These are phyloP conservation scores for Drosophila simulans DNA, from an alignment of 1,140 invertebrate genomes.

Conservation along the genomic window DNA sequence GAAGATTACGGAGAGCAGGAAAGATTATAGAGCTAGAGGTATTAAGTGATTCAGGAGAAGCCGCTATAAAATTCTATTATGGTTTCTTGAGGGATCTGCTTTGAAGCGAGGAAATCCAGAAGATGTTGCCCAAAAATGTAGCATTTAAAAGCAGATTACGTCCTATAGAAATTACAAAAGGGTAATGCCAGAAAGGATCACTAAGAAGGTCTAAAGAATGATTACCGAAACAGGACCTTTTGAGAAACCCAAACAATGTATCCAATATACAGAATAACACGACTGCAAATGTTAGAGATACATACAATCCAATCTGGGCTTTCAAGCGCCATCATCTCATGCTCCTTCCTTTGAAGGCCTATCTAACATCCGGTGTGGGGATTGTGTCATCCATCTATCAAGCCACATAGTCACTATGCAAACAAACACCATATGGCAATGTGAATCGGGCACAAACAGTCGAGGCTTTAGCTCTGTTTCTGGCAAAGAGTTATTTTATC, in stretches of 20 bases:
- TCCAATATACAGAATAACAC: not conserved
- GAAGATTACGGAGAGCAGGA: not conserved
- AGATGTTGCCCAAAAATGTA: not conserved
- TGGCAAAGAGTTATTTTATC: conserved; percentile 45
- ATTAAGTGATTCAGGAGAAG: not conserved
- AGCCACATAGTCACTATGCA: conserved; percentile 17
- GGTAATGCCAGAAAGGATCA: not conserved
- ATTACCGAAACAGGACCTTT: too few relatives aligned
- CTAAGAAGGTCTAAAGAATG: not conserved
- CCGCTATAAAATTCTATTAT: conserved; percentile 10
- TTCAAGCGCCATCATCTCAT: not conserved
- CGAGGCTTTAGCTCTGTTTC: conserved; percentile 22
- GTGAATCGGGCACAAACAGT: conserved; percentile 16
- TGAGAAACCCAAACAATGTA: too few relatives aligned
- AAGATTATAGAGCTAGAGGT: conserved; percentile 10
- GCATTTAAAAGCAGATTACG: not conserved
- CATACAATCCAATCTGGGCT: not conserved
- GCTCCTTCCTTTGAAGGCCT: conserved; percentile 6
- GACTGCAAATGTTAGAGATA: not conserved
- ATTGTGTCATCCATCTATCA: conserved; percentile 26
- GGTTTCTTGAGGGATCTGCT: not conserved
- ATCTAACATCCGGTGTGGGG: conserved; percentile 23
- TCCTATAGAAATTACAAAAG: not conserved
- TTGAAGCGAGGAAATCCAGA: not conserved
- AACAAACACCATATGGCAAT: conserved; percentile 43